phyloP scores from a whole-genome alignment of 1,140 invertebrate genomes.

The Trinorchestia longiramus region DNA sequence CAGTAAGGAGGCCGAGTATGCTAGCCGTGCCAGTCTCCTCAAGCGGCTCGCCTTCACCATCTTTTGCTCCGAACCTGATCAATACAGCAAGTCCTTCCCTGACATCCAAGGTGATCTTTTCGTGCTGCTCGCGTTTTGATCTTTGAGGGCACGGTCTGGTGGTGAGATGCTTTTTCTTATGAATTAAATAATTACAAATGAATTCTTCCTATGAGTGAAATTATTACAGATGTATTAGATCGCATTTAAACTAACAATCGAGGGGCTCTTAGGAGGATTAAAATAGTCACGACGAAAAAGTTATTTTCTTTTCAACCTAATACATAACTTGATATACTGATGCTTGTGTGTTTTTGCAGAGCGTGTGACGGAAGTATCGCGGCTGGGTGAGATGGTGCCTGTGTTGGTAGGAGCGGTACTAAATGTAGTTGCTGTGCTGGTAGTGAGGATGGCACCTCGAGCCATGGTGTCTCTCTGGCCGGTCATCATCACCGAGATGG shows the following conservation, averaged over 20 bases:
- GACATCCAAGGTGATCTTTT: slow-evolving; percentile 86
- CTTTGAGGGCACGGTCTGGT: not conserved
- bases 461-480: slow-evolving; percentile 94
- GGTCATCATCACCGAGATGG: slow-evolving; percentile 92
- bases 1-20: slow-evolving; percentile 90
- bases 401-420: slow-evolving; percentile 90
- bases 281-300: not conserved
- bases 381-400: slow-evolving; percentile 83
- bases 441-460: slow-evolving; percentile 87
- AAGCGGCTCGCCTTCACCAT: slow-evolving; percentile 92
- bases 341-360: slow-evolving; percentile 76
- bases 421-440: slow-evolving; percentile 89
- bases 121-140: not conserved
- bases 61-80: slow-evolving; percentile 91
- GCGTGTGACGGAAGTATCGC: slow-evolving; percentile 86
- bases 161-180: not conserved
- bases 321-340: no score
- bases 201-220: no score
- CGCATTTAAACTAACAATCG: no score
- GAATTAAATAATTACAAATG: not conserved
- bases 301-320: not conserved
- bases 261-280: no score
- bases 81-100: slow-evolving; percentile 92
- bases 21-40: slow-evolving; percentile 82
- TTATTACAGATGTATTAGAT: no score